A percentile compares a stretch with the other conserved stretches of the same genome.
These are phyloP conservation scores for Anas bahamensis DNA, from an alignment of 2,797 vertebrate species.

Conservation along the genomic window DNA sequence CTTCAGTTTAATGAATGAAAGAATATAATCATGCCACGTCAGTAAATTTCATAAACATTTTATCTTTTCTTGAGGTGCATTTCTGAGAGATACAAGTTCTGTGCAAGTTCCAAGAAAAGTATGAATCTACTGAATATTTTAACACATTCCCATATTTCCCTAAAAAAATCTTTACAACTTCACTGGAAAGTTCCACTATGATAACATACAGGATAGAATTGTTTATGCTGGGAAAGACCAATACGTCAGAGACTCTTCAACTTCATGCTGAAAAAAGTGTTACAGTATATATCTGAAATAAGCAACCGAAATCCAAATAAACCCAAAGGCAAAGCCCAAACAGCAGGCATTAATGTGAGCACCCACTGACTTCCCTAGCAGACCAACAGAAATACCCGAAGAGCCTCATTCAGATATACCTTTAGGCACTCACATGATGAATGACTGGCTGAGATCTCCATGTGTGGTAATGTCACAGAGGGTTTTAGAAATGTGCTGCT, in stretches of 20 bases:
- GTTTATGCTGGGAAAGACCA: background rate
- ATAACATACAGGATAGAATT: background rate
- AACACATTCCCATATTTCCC: background rate
- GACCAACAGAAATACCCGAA: background rate
- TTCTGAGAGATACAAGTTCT: background rate
- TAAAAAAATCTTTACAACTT: constrained; percentile 3
- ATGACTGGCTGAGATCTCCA: background rate
- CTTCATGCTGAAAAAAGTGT: background rate
- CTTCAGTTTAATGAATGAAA: background rate
- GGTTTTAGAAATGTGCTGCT: background rate
- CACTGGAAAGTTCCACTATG: background rate
- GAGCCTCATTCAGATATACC: background rate
- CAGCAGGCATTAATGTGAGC: background rate
- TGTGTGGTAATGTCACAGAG: background rate
- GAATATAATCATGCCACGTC: background rate
- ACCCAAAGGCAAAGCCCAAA: background rate
- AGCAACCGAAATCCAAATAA: background rate
- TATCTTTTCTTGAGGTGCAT: background rate
- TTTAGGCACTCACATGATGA: background rate
- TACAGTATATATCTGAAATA: background rate
- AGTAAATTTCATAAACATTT: background rate
- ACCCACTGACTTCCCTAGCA: background rate
- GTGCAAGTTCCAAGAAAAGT: background rate
- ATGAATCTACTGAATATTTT: constrained; percentile 34
- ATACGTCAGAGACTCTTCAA: background rate